Percentiles rank a stretch among this genome's conserved stretches.
Evolutionary conservation across 2,888 invertebrate species (phyloP).

Genomic region (Lithophane semibrunnea): DNA sequence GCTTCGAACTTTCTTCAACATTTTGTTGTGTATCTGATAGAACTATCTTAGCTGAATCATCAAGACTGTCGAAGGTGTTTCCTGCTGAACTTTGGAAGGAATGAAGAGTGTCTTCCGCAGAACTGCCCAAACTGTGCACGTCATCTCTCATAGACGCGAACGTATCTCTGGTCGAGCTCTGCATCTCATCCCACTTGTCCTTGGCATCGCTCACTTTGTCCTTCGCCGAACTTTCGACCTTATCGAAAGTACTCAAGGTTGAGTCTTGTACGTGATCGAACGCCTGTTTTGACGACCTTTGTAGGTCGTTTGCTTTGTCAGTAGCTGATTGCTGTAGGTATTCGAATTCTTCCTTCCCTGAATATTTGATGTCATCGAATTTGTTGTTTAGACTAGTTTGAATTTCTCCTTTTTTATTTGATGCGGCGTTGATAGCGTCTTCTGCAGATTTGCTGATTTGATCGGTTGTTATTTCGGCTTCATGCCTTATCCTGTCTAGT

Average conservation of each 20-base stretch:
- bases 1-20: slow-evolving; percentile 77
- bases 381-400: slow-evolving; percentile 75
- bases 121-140: slow-evolving; percentile 82
- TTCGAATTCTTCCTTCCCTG: slow-evolving; percentile 76
- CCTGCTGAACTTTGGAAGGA: slow-evolving; percentile 89
- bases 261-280: slow-evolving; percentile 85
- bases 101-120: slow-evolving; percentile 85
- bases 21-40: slow-evolving; percentile 74
- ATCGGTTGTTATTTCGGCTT: slow-evolving; percentile 86
- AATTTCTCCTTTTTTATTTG: slow-evolving; percentile 79
- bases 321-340: slow-evolving; percentile 74
- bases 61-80: slow-evolving; percentile 87
- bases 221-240: slow-evolving; percentile 87
- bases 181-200: slow-evolving; percentile 85
- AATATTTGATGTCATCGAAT: slow-evolving; percentile 70
- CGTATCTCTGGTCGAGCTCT: slow-evolving; percentile 86
- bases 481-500: slow-evolving; percentile 84
- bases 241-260: slow-evolving; percentile 87
- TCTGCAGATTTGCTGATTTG: slow-evolving; percentile 86
- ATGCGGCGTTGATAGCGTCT: slow-evolving; percentile 81
- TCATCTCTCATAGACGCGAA: slow-evolving; percentile 85
- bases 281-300: slow-evolving; percentile 81
- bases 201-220: slow-evolving; percentile 83
- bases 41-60: slow-evolving; percentile 83
- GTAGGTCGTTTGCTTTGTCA: slow-evolving; percentile 71